Conservation (phyloP, 2,797 vertebrate genomes). For the Etheostoma nigrum region DNA sequence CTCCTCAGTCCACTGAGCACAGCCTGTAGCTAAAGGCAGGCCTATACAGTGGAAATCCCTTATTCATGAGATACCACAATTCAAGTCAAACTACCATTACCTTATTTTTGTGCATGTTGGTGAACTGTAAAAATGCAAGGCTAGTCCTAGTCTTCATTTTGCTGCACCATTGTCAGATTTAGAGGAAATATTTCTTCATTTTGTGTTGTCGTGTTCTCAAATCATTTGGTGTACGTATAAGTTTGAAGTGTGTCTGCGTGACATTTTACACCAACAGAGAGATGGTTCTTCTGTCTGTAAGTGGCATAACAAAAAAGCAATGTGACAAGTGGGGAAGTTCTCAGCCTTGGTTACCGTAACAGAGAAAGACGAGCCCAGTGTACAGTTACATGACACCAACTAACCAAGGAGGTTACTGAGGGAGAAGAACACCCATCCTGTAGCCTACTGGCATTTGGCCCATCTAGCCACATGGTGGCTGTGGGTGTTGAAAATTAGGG, state of each 20-base stretch:
- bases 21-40: conserved; percentile 33
- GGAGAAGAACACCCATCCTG: conserved; percentile 73
- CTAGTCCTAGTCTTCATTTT: background rate
- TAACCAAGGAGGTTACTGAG: conserved; percentile 63
- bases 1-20: conserved; percentile 30
- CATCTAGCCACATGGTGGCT: conserved; percentile 57
- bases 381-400: conserved; percentile 67
- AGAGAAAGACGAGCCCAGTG: conserved; percentile 72
- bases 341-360: conserved; percentile 80
- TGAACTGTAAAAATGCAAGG: background rate
- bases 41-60: conserved; percentile 20
- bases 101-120: conserved; percentile 3
- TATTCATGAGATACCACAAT: conserved; percentile 36
- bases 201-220: background rate
- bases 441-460: conserved; percentile 66
- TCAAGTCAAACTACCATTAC: conserved; percentile 12
- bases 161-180: background rate
- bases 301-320: conserved; percentile 22
- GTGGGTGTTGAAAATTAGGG: conserved; percentile 63
- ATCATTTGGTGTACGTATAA: background rate
- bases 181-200: background rate
- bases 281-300: conserved; percentile 37
- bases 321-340: conserved; percentile 72
- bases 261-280: conserved; percentile 36
- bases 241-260: background rate